Evolutionary conservation across 2,888 invertebrate genomes (phyloP), one percentile per base, ranked within the genome.

Genomic region (Beris morrisii): DNA sequence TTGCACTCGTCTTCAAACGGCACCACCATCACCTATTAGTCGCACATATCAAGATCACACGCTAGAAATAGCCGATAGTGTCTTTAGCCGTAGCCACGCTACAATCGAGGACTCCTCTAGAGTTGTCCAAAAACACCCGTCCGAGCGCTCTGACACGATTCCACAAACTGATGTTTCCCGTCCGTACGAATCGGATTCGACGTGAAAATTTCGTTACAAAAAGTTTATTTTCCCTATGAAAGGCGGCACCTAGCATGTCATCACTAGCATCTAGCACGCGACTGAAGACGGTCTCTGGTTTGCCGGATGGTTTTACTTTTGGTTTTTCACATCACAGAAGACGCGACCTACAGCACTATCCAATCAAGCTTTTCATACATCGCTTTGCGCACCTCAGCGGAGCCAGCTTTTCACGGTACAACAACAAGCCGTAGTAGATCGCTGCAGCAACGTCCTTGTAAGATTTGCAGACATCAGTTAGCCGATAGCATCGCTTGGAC

Each of bases 221-320:
- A 22, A 22, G 61, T 13, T 52, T 38, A 31, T 22, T 28, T 38
- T 3, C 7, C 22, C 7, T 12, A 22, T 48, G 32, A 32, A 48
- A 48, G 61, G 52, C 61, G 61, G 61, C 61, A 50, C 52, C 38
- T 50, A 61, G 50, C 61, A 50, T 61, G 13, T 61, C 61, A 52
- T 38, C 50, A 38, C 61, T 50, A 61, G 59, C 48, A 22, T 22
- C 61, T 50, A 61, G 38, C 38, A 61, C 61, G 61, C 61, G 38
- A 61, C 61, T 61, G 61, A 61, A 61, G 61, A 61, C 38, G 43
- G 7, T 38, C 58, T 50, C 6, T 28, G 38, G 43, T 50, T 50
- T 38, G 28, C 9, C 43, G 52, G 61, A 61, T 50, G 61, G 32
- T 61, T 61, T 59, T 59, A 59, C 30, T 44, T 38, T 61, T 30